Conservation (phyloP, 2,797 vertebrate species). For the Sylvilagus floridanus region DNA sequence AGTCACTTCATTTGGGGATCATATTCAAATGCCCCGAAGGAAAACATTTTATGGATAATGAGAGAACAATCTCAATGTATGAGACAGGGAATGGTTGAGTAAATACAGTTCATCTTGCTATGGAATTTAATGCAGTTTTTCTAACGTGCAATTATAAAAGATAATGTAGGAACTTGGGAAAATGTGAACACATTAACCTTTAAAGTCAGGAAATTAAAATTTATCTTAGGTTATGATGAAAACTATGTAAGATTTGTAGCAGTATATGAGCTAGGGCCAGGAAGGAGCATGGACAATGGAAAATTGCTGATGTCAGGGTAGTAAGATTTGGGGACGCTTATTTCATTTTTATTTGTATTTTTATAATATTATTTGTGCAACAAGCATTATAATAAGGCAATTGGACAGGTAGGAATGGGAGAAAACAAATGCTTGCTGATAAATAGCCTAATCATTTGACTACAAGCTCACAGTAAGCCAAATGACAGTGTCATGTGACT, state of each 20-base stretch:
- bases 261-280: background rate
- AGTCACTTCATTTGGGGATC: conserved; percentile 52
- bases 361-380: conserved; percentile 11
- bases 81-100: background rate
- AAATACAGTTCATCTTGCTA: background rate
- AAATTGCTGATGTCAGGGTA: background rate
- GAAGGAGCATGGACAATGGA: background rate
- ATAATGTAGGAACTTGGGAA: background rate
- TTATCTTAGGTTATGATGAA: conserved; percentile 8
- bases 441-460: background rate
- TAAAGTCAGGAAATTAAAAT: conserved; percentile 40
- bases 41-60: background rate
- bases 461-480: background rate
- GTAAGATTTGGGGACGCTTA: background rate
- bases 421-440: conserved; percentile 21
- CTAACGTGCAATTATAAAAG: conserved; percentile 51
- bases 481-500: background rate
- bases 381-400: conserved; percentile 15
- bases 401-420: background rate
- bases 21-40: background rate
- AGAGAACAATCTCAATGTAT: background rate
- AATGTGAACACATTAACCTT: conserved; percentile 29
- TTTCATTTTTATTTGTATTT: conserved; percentile 40
- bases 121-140: background rate
- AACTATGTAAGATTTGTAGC: conserved; percentile 17